These are phyloP conservation scores for Lucifuga dentata DNA, from an alignment of 2,113 vertebrate species.

Conservation along the genomic window DNA sequence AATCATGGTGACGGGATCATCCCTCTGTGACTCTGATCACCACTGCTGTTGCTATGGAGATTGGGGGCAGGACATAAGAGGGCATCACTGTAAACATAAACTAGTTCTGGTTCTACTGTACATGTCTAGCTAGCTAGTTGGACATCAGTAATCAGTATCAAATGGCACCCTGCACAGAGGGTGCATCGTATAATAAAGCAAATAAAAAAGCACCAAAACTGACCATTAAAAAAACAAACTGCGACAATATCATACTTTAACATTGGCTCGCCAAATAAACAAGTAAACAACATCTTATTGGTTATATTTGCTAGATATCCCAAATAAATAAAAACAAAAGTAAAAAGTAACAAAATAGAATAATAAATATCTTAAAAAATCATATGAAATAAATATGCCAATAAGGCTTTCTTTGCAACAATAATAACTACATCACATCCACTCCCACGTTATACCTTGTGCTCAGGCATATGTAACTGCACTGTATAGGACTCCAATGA, in stretches of 20 bases:
- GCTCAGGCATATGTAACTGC: conserved; percentile 76
- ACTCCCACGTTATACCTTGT: conserved; percentile 77
- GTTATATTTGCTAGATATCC: conserved; percentile 76
- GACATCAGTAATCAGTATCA: conserved; percentile 82
- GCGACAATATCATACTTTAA: conserved; percentile 71
- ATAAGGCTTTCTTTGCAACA: conserved; percentile 80
- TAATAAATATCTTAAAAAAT: conserved; percentile 76
- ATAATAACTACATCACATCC: conserved; percentile 78
- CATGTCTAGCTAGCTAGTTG: conserved; percentile 76
- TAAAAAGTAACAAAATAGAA: conserved; percentile 80
- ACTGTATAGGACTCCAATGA: conserved; percentile 71
- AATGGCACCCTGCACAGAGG: conserved; percentile 80
- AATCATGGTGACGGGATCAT: conserved; percentile 27
- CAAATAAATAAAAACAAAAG: conserved; percentile 70
- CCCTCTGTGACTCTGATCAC: conserved; percentile 41
- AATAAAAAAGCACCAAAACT: conserved; percentile 76
- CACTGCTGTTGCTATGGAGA: conserved; percentile 36
- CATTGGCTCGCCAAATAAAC: conserved; percentile 77
- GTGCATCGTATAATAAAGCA: conserved; percentile 73
- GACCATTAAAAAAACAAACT: conserved; percentile 66
- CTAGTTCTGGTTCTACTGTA: conserved; percentile 73
- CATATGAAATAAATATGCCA: conserved; percentile 78
- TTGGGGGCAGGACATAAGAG: conserved; percentile 20
- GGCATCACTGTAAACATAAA: conserved; percentile 73
- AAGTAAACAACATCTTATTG: conserved; percentile 70